A percentile compares a stretch with the other conserved stretches of the same genome.
These are phyloP conservation scores for Progne subis DNA, from an alignment of 2,113 vertebrate genomes.

Conservation along the genomic window DNA sequence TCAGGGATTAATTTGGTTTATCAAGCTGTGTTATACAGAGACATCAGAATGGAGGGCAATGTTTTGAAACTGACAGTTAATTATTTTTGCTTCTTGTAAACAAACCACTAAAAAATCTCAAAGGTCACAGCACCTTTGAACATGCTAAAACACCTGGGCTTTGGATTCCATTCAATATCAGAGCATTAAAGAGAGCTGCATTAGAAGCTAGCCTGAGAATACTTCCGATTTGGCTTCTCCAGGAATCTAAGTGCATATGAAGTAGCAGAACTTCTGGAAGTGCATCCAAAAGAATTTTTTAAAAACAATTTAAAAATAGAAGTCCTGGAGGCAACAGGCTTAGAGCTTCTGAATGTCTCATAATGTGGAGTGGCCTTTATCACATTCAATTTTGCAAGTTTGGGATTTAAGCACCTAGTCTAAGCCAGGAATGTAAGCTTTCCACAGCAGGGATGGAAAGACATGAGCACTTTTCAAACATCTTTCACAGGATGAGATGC, in stretches of 20 bases:
- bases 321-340: neutral
- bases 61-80: neutral
- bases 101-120: neutral
- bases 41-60: neutral
- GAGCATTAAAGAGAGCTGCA: neutral
- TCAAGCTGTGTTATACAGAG: neutral
- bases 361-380: neutral
- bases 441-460: neutral
- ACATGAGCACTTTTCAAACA: neutral
- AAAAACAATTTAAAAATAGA: neutral
- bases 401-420: neutral
- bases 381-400: neutral
- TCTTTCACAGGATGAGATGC: neutral
- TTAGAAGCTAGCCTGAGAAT: neutral
- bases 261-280: neutral
- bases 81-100: neutral
- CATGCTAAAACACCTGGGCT: neutral
- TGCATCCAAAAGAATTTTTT: neutral
- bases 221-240: neutral
- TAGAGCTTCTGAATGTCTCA: neutral
- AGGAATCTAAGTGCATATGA: neutral
- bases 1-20: neutral
- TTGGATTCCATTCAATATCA: fast-evolving
- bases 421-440: neutral
- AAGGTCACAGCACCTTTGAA: neutral